Evolutionary conservation across 2,888 invertebrate genomes (phyloP).

Genomic region (Drosophila falleni): DNA sequence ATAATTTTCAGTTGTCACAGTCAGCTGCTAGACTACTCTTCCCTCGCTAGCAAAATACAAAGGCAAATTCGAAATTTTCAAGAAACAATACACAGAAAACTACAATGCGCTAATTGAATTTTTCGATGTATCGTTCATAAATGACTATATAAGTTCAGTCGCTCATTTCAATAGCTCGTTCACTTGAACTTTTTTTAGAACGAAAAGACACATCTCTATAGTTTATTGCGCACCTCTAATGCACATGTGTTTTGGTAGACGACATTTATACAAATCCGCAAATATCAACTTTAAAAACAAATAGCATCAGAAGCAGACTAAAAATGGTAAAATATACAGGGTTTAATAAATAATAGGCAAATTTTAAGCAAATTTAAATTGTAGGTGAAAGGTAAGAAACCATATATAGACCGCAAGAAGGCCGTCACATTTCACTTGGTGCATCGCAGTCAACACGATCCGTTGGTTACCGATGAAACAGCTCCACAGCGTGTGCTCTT

Average conservation of each 20-base stretch:
- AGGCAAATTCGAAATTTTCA: too few species aligned
- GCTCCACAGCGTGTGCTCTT: slow-evolving; percentile 95
- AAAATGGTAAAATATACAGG: slow-evolving; percentile 41
- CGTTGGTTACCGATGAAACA: slow-evolving; percentile 93
- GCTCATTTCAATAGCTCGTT: too few species aligned
- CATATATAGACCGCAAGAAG: slow-evolving; percentile 95
- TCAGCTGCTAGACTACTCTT: too few species aligned
- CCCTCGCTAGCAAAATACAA: too few species aligned
- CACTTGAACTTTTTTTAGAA: too few species aligned
- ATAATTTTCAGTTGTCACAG: too few species aligned
- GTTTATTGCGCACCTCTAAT: slow-evolving; percentile 37
- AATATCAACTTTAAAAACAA: slow-evolving; percentile 6
- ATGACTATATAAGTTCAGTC: too few species aligned
- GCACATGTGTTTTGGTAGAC: slow-evolving; percentile 56
- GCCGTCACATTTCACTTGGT: slow-evolving; percentile 96
- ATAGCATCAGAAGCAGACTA: neutral
- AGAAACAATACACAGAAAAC: too few species aligned
- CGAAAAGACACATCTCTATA: too few species aligned
- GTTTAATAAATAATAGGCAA: neutral
- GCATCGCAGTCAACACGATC: slow-evolving; percentile 97
- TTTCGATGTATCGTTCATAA: too few species aligned
- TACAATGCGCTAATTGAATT: too few species aligned
- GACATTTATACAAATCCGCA: neutral
- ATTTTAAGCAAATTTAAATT: neutral
- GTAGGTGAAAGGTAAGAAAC: slow-evolving; percentile 83